These are phyloP conservation scores for Cataglyphis albicans DNA, from an alignment of 2,888 invertebrate species.

Conservation along the genomic window DNA sequence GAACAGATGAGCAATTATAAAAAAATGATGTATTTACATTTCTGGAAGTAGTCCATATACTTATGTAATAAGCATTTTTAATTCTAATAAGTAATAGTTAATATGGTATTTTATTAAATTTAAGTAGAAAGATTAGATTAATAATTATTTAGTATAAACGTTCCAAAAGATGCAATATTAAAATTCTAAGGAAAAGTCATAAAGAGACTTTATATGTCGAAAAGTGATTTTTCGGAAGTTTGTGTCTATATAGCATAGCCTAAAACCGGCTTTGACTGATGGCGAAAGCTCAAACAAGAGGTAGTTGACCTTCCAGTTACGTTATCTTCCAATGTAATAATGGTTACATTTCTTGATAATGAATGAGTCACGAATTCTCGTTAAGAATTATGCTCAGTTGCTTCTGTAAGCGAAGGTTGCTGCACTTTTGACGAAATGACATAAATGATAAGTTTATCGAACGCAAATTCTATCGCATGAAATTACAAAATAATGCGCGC, in stretches of 20 bases:
- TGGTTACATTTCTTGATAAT: conserved; percentile 43
- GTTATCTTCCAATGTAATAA: conserved; percentile 61
- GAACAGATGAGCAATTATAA: background rate
- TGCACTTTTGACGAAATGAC: conserved; percentile 52
- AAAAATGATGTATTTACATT: background rate
- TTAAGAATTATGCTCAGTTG: conserved; percentile 54
- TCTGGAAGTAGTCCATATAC: background rate
- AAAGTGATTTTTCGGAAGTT: background rate
- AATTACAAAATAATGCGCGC: background rate
- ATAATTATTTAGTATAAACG: background rate
- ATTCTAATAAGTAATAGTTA: background rate
- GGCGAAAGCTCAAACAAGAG: conserved; percentile 33
- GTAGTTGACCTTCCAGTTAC: conserved; percentile 50
- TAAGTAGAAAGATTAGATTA: background rate
- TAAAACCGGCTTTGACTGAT: conserved; percentile 23
- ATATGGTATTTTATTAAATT: background rate
- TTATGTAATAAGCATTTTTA: background rate
- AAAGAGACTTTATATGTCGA: background rate
- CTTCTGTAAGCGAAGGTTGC: conserved; percentile 22
- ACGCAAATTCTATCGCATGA: background rate
- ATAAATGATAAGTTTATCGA: conserved; percentile 27
- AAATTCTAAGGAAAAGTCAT: background rate
- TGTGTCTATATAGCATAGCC: background rate
- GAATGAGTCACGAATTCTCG: conserved; percentile 63
- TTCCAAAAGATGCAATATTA: background rate